These are phyloP conservation scores for Axinella damicornis DNA, from an alignment of 37 sponge, comb jelly and placozoan genomes.

Conservation along the genomic window DNA sequence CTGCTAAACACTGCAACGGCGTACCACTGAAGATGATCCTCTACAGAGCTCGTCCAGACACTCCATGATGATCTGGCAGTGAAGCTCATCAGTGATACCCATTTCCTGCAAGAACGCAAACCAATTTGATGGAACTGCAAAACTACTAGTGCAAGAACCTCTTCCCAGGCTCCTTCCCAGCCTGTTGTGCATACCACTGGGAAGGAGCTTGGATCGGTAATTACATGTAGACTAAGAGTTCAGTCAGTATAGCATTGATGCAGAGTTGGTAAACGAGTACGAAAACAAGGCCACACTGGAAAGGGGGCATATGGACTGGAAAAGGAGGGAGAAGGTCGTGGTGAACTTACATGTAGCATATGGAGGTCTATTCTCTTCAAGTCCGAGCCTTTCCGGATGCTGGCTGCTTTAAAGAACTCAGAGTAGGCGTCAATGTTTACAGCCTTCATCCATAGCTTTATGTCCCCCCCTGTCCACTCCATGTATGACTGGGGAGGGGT, in stretches of 20 bases:
- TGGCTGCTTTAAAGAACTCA: conserved; percentile 12
- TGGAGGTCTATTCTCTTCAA: conserved; percentile 18
- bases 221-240: neutral
- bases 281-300: too few species aligned
- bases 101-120: conserved; percentile 61
- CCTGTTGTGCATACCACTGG: too few species aligned
- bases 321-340: too few species aligned
- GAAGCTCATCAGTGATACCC: conserved; percentile 69
- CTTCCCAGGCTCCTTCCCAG: too few species aligned
- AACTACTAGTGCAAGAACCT: too few species aligned
- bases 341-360: conserved; percentile 22
- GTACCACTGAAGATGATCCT: conserved; percentile 30
- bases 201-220: too few species aligned
- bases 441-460: conserved; percentile 80
- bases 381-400: conserved; percentile 56
- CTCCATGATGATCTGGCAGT: conserved; percentile 73
- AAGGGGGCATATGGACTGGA: too few species aligned
- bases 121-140: too few species aligned
- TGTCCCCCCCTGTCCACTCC: conserved; percentile 67
- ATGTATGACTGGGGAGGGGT: conserved; percentile 58
- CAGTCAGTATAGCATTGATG: too few species aligned
- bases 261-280: too few species aligned
- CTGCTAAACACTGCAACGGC: neutral
- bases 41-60: conserved; percentile 81
- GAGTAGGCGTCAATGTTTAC: conserved; percentile 64